These are phyloP conservation scores for Phocides pigmalion DNA, from an alignment of 1,140 invertebrate genomes.

Conservation along the genomic window DNA sequence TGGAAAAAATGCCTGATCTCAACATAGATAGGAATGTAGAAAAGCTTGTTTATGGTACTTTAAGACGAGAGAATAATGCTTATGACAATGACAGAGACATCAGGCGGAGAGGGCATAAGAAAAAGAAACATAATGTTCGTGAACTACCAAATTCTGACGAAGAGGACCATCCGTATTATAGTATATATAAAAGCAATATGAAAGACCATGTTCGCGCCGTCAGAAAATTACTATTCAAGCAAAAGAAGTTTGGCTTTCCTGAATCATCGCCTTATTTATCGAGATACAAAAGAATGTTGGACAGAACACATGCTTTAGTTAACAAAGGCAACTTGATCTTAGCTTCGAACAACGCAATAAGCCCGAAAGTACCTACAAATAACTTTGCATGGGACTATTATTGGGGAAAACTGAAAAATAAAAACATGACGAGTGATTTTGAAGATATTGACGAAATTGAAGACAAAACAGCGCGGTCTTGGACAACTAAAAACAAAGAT, in stretches of 20 bases:
- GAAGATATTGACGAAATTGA: neutral
- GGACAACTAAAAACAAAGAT: too few species aligned
- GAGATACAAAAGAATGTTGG: neutral
- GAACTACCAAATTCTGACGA: constrained; percentile 43
- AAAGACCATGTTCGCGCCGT: constrained; percentile 49
- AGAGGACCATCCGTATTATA: constrained; percentile 39
- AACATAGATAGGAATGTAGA: neutral
- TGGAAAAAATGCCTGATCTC: neutral
- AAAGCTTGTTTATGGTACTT: neutral
- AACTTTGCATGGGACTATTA: constrained; percentile 52
- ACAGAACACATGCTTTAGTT: neutral
- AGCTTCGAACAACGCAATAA: too few species aligned
- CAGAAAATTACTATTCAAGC: constrained; percentile 44
- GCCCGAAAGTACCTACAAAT: too few species aligned
- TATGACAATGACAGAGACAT: neutral
- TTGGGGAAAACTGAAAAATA: constrained; percentile 31
- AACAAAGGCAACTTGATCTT: neutral
- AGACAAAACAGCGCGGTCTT: neutral
- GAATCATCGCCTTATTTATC: constrained; percentile 3
- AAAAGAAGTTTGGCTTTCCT: constrained; percentile 42
- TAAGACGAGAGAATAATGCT: neutral
- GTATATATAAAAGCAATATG: constrained; percentile 34
- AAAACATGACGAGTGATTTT: neutral
- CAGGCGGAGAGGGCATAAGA: neutral
- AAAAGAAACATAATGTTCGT: neutral